Conservation (phyloP, 2,113 vertebrate genomes). For the Terrapene triunguis region DNA sequence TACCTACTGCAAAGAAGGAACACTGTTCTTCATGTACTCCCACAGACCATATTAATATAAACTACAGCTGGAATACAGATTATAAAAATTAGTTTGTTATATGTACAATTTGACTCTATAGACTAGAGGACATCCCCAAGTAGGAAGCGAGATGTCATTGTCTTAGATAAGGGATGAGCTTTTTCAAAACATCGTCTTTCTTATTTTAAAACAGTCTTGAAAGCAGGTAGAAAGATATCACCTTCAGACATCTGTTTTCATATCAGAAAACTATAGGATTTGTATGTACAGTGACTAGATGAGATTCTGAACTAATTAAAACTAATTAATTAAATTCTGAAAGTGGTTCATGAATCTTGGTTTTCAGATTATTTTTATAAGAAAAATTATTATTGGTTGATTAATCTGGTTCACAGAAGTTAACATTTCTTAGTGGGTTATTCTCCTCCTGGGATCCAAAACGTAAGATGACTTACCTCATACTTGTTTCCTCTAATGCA, state of each 20-base stretch:
- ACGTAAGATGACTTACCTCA: neutral
- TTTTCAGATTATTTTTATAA: neutral
- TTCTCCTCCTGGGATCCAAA: neutral
- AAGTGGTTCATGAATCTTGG: neutral
- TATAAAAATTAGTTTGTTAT: neutral
- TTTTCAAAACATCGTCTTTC: neutral
- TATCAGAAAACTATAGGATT: neutral
- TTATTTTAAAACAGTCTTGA: neutral
- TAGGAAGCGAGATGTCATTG: neutral
- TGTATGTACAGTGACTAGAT: neutral
- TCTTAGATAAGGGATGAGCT: neutral
- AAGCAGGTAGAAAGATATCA: neutral
- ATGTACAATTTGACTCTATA: neutral
- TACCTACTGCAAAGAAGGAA: neutral
- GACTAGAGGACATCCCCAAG: neutral
- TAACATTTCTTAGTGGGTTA: neutral
- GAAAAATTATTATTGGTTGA: neutral
- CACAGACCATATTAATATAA: neutral
- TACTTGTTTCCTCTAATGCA: neutral
- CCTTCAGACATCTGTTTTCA: neutral
- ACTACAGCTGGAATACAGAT: neutral
- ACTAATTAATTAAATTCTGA: neutral
- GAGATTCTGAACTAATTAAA: constrained; percentile 6
- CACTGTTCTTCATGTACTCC: neutral
- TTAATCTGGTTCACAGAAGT: neutral